Conservation (phyloP, 2,113 vertebrate genomes). For the Corythoichthys intestinalis region DNA sequence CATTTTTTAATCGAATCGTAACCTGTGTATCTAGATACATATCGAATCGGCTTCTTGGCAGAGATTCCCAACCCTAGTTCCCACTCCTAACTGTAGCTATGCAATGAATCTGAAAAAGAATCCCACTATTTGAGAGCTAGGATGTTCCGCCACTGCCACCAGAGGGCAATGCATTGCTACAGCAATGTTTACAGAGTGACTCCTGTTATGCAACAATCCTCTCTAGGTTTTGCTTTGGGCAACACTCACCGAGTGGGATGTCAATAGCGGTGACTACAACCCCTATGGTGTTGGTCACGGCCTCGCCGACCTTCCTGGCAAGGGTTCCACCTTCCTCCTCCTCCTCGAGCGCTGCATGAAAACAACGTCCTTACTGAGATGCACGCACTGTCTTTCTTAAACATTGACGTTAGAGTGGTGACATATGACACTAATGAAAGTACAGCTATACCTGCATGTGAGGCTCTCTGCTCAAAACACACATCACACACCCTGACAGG, state of each 20-base stretch:
- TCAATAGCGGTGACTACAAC: slow-evolving; percentile 96
- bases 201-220: slow-evolving; percentile 27
- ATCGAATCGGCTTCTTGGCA: no score
- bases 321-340: slow-evolving; percentile 92
- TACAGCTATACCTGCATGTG: slow-evolving; percentile 48
- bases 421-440: slow-evolving; percentile 1
- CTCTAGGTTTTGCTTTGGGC: slow-evolving; percentile 19
- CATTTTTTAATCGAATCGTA: no score
- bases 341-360: slow-evolving; percentile 70
- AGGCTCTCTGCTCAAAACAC: slow-evolving; percentile 81
- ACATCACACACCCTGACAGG: slow-evolving; percentile 92
- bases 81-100: slow-evolving; percentile 3
- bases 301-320: slow-evolving; percentile 96
- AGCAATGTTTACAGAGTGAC: slow-evolving; percentile 17
- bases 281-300: slow-evolving; percentile 93
- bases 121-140: slow-evolving; percentile 15
- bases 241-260: slow-evolving; percentile 89
- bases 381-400: neutral
- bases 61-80: neutral
- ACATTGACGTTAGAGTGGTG: slow-evolving; percentile 1
- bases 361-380: neutral
- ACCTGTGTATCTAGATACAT: no score
- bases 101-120: slow-evolving; percentile 22
- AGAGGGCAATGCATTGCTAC: slow-evolving; percentile 36
- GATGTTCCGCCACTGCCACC: slow-evolving; percentile 34